A percentile compares a stretch with the other conserved stretches of the same genome.
phyloP scores from a whole-genome alignment of 2,888 invertebrate genomes.

The Chymomyza amoena region DNA sequence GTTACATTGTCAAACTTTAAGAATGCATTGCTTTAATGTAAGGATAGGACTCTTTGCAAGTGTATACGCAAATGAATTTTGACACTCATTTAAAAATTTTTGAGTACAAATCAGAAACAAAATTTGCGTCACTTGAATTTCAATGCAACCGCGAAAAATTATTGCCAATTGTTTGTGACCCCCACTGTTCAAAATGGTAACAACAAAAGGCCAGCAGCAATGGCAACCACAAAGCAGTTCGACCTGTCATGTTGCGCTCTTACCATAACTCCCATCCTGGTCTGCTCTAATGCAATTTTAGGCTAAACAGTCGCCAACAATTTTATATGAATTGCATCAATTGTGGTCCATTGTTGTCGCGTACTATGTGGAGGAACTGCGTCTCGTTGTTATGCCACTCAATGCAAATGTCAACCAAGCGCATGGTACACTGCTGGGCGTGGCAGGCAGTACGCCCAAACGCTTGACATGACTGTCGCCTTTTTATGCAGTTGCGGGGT shows the following conservation, averaged over 20 bases:
- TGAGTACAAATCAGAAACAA: constrained; percentile 30
- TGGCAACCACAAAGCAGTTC: constrained; percentile 35
- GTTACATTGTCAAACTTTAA: not conserved
- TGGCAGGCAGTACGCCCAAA: constrained; percentile 32
- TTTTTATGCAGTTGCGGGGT: constrained; percentile 33
- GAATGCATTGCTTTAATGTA: not conserved
- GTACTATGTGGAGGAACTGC: constrained; percentile 2
- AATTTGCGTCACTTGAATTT: constrained; percentile 58
- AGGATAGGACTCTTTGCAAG: not conserved
- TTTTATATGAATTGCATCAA: constrained; percentile 72
- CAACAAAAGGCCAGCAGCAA: constrained; percentile 11
- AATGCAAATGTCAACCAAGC: constrained; percentile 6
- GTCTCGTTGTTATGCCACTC: constrained; percentile 52
- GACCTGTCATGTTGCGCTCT: constrained; percentile 1
- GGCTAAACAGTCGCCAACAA: constrained; percentile 67
- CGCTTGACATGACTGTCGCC: constrained; percentile 11
- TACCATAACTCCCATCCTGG: not conserved
- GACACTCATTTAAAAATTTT: not conserved
- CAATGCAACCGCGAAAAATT: constrained; percentile 74
- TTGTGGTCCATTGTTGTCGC: constrained; percentile 45
- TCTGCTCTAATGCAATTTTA: constrained; percentile 62
- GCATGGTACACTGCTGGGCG: constrained; percentile 31
- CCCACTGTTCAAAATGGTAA: constrained; percentile 9
- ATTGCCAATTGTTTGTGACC: constrained; percentile 75
- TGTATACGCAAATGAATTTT: not conserved